Base-by-base conservation (phyloP, 1,140 invertebrate species). In the Sminthurides bifidus region DNA sequence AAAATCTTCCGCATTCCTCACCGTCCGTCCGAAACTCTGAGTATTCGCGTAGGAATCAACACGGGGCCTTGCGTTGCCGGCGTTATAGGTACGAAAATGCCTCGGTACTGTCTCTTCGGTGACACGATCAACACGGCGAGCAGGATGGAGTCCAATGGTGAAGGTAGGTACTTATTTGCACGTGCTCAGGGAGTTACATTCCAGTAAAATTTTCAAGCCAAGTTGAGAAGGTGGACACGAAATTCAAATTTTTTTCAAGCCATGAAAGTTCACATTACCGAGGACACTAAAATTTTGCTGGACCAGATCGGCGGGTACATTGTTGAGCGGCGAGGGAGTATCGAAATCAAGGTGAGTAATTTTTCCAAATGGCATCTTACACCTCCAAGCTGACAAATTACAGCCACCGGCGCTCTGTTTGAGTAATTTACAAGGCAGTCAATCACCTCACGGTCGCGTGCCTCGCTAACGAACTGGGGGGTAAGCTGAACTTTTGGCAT, bases 31-130 rank as follows among this genome's bases (percentile, higher is more conserved):
- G 74, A 77, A 54, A 67, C 71, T 2, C 68, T 83, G 6, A 66
- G 72, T 55, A 72, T 82, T 30, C 64, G 79, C 8, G 76, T 79
- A 21, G 80, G 80, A 0, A 68, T 81, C 19, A 78, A 81, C 67
- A 76, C 77, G 8, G 80, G 79, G 23, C 69, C 75, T 1, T 75
- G 78, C 65, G 74, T 79, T 1, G 79, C 78, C 0, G 79, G 79
- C 0, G 55, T 57, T 2, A 78, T 81, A 1, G 79, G 79, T 3
- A 72, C 75, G 15, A 79, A 75, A 31, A 80, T 81, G 79, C 80
- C 80, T 0, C 66, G 79, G 14, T 81, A 81, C 67, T 82, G 81
- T 63, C 70, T 83, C 14, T 83, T 83, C 63, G 81, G 77, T 2
- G 76, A 78, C 56, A 76, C 74, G 1, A 73, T 78, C 43, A 78